phyloP scores from a whole-genome alignment of 2,888 invertebrate species.

The Laspeyria flexula region DNA sequence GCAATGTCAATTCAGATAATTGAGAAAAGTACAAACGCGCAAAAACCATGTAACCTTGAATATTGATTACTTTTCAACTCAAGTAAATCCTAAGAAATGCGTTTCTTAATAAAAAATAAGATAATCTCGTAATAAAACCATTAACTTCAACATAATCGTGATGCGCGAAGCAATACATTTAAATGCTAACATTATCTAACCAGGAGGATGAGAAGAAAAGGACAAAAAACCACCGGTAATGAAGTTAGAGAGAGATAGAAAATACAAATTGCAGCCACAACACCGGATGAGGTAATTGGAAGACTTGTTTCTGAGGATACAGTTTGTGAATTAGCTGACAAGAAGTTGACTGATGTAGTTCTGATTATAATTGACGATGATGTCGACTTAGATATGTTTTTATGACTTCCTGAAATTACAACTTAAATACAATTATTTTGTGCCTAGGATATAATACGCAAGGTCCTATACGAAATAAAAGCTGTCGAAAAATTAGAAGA shows the following conservation, averaged over 20 bases:
- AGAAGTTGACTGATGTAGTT: slow-evolving; percentile 33
- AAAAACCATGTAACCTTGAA: background rate
- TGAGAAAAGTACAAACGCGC: no score
- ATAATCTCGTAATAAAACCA: background rate
- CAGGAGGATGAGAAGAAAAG: background rate
- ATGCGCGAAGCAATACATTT: background rate
- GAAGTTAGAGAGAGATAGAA: slow-evolving; percentile 12
- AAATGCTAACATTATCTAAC: background rate
- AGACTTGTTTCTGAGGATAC: slow-evolving; percentile 33
- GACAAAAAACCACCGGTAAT: slow-evolving; percentile 1
- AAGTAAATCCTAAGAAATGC: background rate
- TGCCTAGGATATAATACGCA: no score
- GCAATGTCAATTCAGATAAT: no score
- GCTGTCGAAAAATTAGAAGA: no score
- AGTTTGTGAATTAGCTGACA: slow-evolving; percentile 27
- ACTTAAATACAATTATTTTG: background rate
- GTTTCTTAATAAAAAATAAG: background rate
- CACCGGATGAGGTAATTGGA: slow-evolving; percentile 44
- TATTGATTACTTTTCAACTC: background rate
- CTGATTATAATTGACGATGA: slow-evolving; percentile 26
- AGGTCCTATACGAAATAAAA: no score
- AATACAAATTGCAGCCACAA: slow-evolving; percentile 21
- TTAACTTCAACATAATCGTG: background rate
- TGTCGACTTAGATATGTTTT: slow-evolving; percentile 17
- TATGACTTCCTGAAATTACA: slow-evolving; percentile 20